phyloP scores from a whole-genome alignment of 1,140 invertebrate genomes.

The Drosophila sucinea region DNA sequence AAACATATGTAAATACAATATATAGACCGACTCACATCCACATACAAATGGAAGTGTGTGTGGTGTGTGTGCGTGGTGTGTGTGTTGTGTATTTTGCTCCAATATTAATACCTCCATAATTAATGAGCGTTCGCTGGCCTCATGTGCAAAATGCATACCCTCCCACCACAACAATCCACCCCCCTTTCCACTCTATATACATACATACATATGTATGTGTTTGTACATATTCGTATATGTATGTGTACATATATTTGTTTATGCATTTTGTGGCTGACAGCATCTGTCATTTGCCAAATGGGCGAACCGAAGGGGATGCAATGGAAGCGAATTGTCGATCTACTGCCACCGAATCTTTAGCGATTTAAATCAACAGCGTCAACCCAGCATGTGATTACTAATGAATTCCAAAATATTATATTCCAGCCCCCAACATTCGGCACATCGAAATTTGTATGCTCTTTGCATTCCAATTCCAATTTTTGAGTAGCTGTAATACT shows the following conservation, averaged over 20 bases:
- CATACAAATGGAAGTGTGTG: constrained; percentile 1
- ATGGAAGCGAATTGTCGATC: not conserved
- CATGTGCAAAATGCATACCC: constrained; percentile 68
- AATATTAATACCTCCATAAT: constrained; percentile 66
- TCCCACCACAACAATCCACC: not conserved
- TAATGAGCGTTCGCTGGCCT: constrained; percentile 69
- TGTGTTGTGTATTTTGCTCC: constrained; percentile 45
- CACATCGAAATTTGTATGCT: not conserved
- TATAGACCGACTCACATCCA: constrained; percentile 11
- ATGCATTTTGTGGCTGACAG: constrained; percentile 76
- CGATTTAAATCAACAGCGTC: constrained; percentile 10
- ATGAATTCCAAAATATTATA: not conserved
- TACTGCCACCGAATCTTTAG: constrained; percentile 1
- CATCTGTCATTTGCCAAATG: constrained; percentile 78
- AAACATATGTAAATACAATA: constrained; percentile 13
- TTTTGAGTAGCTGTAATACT: too few relatives aligned
- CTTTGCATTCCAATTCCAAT: too few relatives aligned
- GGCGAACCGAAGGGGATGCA: not conserved
- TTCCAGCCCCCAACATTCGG: not conserved
- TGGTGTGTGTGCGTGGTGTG: constrained; percentile 25
- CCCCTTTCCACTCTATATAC: not conserved
- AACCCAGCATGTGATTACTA: constrained; percentile 3
- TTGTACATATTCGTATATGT: not conserved
- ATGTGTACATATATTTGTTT: constrained; percentile 55
- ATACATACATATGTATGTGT: not conserved